A percentile compares a stretch with the other conserved stretches of the same genome.
phyloP scores from a whole-genome alignment of 1,140 invertebrate species.

The Luehdorfia chinensis region DNA sequence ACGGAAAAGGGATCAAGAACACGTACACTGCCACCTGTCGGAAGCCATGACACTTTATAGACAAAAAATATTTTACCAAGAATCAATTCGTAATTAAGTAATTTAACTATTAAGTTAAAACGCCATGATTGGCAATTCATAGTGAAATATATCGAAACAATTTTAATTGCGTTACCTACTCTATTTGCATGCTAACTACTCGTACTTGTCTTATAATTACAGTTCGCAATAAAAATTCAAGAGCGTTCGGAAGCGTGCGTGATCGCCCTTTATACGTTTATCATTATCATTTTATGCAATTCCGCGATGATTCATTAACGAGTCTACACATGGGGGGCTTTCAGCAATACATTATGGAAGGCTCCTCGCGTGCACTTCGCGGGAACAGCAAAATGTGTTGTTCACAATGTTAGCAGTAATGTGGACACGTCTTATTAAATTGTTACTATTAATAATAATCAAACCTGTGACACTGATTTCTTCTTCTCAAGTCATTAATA shows the following conservation, averaged over 20 bases:
- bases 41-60: too few species aligned
- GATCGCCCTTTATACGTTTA: conserved; percentile 24
- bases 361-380: conserved; percentile 51
- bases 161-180: too few species aligned
- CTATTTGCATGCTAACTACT: neutral
- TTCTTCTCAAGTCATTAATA: too few species aligned
- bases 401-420: conserved; percentile 11
- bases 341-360: conserved; percentile 50
- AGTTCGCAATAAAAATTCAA: conserved; percentile 14
- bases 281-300: conserved; percentile 43
- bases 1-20: too few species aligned
- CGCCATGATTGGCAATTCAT: too few species aligned
- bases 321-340: conserved; percentile 45
- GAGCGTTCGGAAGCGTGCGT: conserved; percentile 21
- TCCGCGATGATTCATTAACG: conserved; percentile 48
- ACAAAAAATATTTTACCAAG: too few species aligned
- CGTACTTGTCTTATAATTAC: conserved; percentile 7
- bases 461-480: too few species aligned
- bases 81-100: too few species aligned
- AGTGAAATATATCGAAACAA: too few species aligned
- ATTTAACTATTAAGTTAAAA: too few species aligned
- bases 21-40: too few species aligned
- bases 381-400: conserved; percentile 45
- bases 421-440: conserved; percentile 26
- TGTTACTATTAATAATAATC: neutral